A percentile compares a stretch with the other conserved stretches of the same genome.
Conservation (phyloP, 2,113 vertebrate genomes). For the Pterophyllum scalare region DNA sequence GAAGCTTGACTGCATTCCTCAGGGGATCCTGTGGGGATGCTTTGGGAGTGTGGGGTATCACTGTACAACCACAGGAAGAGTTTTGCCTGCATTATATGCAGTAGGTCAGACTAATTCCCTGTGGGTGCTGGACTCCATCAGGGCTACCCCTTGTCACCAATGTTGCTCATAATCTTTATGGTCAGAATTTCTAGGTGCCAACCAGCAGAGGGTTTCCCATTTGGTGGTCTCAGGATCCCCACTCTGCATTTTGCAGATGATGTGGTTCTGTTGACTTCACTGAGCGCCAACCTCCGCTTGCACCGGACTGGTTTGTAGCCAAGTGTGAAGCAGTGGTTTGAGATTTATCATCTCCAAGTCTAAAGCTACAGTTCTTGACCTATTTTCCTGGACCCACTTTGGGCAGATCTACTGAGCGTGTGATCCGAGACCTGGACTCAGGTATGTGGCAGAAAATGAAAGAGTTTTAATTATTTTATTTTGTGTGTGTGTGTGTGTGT, state of each 20-base stretch:
- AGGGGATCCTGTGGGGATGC: neutral
- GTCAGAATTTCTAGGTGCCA: neutral
- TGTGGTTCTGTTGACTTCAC: neutral
- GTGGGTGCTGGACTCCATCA: neutral
- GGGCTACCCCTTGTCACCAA: neutral
- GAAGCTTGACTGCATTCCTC: neutral
- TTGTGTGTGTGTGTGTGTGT: neutral
- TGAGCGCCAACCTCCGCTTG: neutral
- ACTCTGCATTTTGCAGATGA: neutral
- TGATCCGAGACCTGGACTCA: no score
- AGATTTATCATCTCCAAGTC: neutral
- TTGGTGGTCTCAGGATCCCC: neutral
- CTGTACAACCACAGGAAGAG: no score
- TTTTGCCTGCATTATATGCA: no score
- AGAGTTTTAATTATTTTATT: no score
- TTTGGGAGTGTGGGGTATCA: no score
- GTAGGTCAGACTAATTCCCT: neutral
- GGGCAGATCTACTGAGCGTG: no score
- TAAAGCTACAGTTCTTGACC: neutral
- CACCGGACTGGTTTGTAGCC: neutral
- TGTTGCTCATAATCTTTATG: neutral
- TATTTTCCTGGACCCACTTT: no score
- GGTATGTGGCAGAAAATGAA: no score
- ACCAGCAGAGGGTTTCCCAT: neutral
- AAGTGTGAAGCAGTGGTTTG: neutral